Evolutionary conservation across 2,797 vertebrate species (phyloP).

Genomic region (Anabas testudineus): DNA sequence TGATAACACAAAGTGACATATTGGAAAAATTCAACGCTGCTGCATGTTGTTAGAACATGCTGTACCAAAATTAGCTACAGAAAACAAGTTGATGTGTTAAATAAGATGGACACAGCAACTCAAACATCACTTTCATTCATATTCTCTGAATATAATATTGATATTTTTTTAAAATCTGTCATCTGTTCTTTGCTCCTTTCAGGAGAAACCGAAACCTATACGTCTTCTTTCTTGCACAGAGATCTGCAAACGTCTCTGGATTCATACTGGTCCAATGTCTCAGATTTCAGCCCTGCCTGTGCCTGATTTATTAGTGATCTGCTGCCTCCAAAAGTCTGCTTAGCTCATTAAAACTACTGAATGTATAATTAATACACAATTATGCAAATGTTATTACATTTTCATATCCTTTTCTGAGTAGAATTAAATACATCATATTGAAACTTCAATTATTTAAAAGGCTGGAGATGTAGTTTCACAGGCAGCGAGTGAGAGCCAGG

Average conservation of each 20-base stretch:
- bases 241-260: conserved; percentile 10
- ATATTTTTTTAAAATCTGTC: not conserved
- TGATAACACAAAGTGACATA: too few relatives aligned
- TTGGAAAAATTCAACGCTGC: too few relatives aligned
- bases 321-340: conserved; percentile 72
- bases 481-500: conserved; percentile 32
- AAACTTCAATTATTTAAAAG: conserved; percentile 85
- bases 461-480: conserved; percentile 68
- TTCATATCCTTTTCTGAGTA: conserved; percentile 79
- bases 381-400: conserved; percentile 87
- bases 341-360: conserved; percentile 83
- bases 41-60: too few relatives aligned
- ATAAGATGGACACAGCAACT: too few relatives aligned
- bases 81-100: too few relatives aligned
- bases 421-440: conserved; percentile 85
- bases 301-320: conserved; percentile 62
- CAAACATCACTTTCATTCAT: too few relatives aligned
- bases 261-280: conserved; percentile 23
- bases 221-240: not conserved
- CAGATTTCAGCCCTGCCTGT: conserved; percentile 51
- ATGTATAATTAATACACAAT: conserved; percentile 88
- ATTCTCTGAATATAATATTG: not conserved
- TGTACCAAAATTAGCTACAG: too few relatives aligned
- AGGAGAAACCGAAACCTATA: not conserved
- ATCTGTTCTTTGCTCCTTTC: not conserved